Base-by-base conservation (phyloP, 2,888 invertebrate species). In the Chydorus sphaericus region DNA sequence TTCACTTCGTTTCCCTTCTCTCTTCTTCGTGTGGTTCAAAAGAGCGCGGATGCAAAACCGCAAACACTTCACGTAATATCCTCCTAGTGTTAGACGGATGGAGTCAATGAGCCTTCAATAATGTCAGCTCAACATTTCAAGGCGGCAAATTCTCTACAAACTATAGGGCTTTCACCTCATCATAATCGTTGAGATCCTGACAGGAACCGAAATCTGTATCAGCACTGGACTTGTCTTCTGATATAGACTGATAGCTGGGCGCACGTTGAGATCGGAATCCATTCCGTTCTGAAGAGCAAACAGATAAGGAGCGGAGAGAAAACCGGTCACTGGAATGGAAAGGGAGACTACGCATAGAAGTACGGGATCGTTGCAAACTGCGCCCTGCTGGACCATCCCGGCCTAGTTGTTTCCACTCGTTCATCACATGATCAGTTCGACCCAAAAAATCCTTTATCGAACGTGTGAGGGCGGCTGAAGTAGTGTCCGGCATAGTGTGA, bases 341-440 rank as follows among this genome's bases (percentile, higher is more conserved):
- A 8, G 16, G 26, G 23, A 18, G 48, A 4, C 18, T 18, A 14
- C 48, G 28, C 8, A 18, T 48, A 1, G 55, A 49, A 31, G 33
- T 31, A 7, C 23, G 14, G 1, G 55, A 55, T 11, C 48, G 28
- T 2, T 18, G 23, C n/a, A 31, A 30, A 11, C 31, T 29, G 8
- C 20, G 33, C 36, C 26, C 20, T 23, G 26, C 23, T 3, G n/a
- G 26, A n/a, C n/a, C 59, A 8, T 60, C 60, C 55, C 79, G 78
- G 0, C 85, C 85, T 52, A 83, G 64, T 37, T 65, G 75, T 57
- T 79, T 75, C 89, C 89, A 90, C 66, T 89, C 87, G 64, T 89
- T 86, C 79, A 85, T 85, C 1, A 89, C 81, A 69, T 89, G 89
- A 70, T 90, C 89, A 3, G 89, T 89, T 60, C 85, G 77, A 65